Evolutionary conservation across 1,140 invertebrate genomes (phyloP), one percentile per base, ranked within the genome.

Genomic region (Drosophila nikananu): DNA sequence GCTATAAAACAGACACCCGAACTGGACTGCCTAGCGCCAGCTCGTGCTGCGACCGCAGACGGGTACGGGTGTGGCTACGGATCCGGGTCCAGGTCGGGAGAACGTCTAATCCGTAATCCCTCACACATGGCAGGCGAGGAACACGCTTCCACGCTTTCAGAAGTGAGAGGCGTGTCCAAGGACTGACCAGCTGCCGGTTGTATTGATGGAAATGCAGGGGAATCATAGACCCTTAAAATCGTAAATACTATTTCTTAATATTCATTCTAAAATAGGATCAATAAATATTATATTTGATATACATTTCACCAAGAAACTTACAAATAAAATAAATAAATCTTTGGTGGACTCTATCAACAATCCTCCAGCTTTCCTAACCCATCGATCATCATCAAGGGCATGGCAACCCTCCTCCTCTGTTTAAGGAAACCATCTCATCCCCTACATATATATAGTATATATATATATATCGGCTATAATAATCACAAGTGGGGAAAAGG

Each of bases 1-100:
- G 86, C 86, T 90, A 89, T 89, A 70, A 89, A 89, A 86, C 86
- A 89, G 86, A 89, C 66, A 79, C 60, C 84, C 68, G 61, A 90
- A 90, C 84, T 75, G 67, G 65, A 37, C 44, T 79, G 65, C 61
- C 48, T 82, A 90, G 86, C 86, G 86, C 86, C 86, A 90, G 75
- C 86, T 90, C 86, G 62, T 84, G 86, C 86, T 90, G 86, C 42
- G 81, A 72, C 59, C 58, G 39, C 67, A 79, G 41, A 46, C 65
- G 44, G 27, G 7, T 39, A 6, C n/a, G 25, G 39, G 51, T 25
- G 17, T 23, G 48, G 37, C 27, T 8, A 15, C 21, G 41, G 58
- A 8, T 42, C 39, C 39, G 41, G 58, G 17, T 60, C 39, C 39
- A 27, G 37, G 27, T 27, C 15, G 32, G 54, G 21, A 21, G 32